Conservation (phyloP, 2,888 invertebrate species). For the Melolontha melolontha region DNA sequence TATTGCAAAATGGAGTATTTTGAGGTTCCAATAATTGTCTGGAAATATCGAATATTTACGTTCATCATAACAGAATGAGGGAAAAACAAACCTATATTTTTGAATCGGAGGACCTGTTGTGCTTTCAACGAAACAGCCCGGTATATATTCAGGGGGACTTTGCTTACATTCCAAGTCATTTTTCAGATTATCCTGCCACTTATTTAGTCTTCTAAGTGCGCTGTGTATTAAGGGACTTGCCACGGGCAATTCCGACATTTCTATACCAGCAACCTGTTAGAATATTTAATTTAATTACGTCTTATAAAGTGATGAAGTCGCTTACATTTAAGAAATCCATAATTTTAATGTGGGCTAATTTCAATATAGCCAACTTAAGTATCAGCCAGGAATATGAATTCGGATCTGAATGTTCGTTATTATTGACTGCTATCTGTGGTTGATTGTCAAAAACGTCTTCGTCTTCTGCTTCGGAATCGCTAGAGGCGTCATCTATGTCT, state of each 20-base stretch:
- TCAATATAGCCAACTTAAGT: constrained; percentile 88
- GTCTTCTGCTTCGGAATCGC: constrained; percentile 79
- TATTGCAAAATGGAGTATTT: constrained; percentile 93
- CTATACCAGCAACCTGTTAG: constrained; percentile 62
- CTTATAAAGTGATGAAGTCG: constrained; percentile 5
- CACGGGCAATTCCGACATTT: constrained; percentile 83
- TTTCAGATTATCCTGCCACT: constrained; percentile 84
- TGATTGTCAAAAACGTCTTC: constrained; percentile 82
- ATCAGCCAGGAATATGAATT: constrained; percentile 97
- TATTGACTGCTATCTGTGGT: constrained; percentile 68
- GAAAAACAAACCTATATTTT: constrained; percentile 78
- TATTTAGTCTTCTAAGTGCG: constrained; percentile 84
- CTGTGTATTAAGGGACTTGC: constrained; percentile 94
- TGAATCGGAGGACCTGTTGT: constrained; percentile 86
- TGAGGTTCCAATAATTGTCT: constrained; percentile 90
- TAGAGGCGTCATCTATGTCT: constrained; percentile 79
- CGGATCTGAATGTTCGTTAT: constrained; percentile 91
- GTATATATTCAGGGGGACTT: constrained; percentile 88
- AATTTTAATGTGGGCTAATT: constrained; percentile 85
- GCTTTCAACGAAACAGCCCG: constrained; percentile 89
- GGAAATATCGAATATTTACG: constrained; percentile 63
- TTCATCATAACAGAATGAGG: neutral
- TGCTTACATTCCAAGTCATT: constrained; percentile 82
- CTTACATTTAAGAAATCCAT: constrained; percentile 80
- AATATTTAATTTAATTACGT: neutral